Conservation (phyloP, 53 echinoderm and acorn worm species). For the Echinometra lucunter region DNA sequence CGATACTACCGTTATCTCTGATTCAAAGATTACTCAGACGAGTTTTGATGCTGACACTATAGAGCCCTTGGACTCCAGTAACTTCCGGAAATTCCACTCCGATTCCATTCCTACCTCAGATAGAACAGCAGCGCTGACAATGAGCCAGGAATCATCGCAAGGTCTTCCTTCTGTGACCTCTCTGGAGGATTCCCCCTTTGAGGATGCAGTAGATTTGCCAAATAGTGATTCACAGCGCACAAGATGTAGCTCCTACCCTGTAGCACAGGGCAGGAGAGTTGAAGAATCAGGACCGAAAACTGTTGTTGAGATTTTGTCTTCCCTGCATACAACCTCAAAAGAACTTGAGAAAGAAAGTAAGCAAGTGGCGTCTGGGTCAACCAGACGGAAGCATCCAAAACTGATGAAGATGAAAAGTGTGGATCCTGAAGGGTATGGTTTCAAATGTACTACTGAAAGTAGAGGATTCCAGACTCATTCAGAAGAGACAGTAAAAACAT, state of each 20-base stretch:
- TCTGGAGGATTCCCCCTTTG: conserved; percentile 78
- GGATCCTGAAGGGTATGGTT: conserved; percentile 61
- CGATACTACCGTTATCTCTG: conserved; percentile 38
- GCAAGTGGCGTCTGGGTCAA: not conserved
- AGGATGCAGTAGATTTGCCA: conserved; percentile 40
- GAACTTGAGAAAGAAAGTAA: conserved; percentile 58
- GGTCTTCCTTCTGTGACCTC: conserved; percentile 48
- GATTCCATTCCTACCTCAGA: not conserved
- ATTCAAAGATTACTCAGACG: conserved; percentile 76
- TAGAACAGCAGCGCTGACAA: not conserved
- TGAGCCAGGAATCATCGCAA: not conserved
- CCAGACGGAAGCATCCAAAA: conserved; percentile 30
- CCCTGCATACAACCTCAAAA: conserved; percentile 76
- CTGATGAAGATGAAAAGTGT: conserved; percentile 66
- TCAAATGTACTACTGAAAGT: conserved; percentile 8
- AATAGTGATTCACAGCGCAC: not conserved
- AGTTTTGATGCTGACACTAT: conserved; percentile 77
- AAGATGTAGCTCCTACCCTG: conserved; percentile 52
- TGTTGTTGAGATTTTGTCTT: conserved; percentile 76
- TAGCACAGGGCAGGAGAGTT: conserved; percentile 23
- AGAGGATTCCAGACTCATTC: not conserved
- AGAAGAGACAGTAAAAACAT: not conserved
- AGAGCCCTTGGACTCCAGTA: not conserved
- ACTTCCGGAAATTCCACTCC: not conserved
- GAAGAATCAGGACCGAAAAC: conserved; percentile 69